These are phyloP conservation scores for Drosophila borborema DNA, from an alignment of 2,888 invertebrate species.

Conservation along the genomic window DNA sequence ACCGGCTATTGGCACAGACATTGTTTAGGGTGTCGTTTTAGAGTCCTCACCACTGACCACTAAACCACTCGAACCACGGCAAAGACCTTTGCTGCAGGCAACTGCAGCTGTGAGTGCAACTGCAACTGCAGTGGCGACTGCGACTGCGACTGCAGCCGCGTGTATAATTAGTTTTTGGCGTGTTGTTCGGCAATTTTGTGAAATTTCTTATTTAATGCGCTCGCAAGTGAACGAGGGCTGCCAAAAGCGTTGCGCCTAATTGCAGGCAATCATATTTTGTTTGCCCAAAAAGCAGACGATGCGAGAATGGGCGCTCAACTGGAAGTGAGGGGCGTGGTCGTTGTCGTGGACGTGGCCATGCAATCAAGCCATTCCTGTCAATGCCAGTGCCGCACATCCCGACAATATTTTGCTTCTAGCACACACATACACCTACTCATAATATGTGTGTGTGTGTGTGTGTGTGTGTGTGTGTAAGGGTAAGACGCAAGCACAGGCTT, in stretches of 20 bases:
- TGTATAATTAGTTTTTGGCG: slow-evolving; percentile 75
- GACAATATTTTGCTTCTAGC: slow-evolving; percentile 35
- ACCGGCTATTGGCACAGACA: slow-evolving; percentile 6
- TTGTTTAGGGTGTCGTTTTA: slow-evolving; percentile 16
- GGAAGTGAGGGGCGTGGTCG: neutral
- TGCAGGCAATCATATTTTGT: slow-evolving; percentile 78
- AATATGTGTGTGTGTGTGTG: neutral
- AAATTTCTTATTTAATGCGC: slow-evolving; percentile 76
- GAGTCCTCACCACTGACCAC: slow-evolving; percentile 11
- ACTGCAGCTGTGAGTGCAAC: slow-evolving; percentile 12
- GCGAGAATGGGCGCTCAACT: neutral
- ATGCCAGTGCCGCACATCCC: slow-evolving; percentile 50
- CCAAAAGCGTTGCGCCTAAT: slow-evolving; percentile 71
- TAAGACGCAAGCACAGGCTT: slow-evolving; percentile 5
- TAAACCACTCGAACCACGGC: slow-evolving; percentile 1
- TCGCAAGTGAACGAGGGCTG: slow-evolving; percentile 44
- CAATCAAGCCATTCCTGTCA: slow-evolving; percentile 69
- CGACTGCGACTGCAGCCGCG: slow-evolving; percentile 14
- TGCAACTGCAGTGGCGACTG: slow-evolving; percentile 15
- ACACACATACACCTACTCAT: slow-evolving; percentile 15
- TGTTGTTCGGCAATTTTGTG: slow-evolving; percentile 64
- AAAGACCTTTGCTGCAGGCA: slow-evolving; percentile 38
- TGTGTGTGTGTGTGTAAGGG: neutral
- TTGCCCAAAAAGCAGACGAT: slow-evolving; percentile 58
- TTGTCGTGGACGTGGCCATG: slow-evolving; percentile 34